phyloP scores from a whole-genome alignment of 2,113 vertebrate species.

The Monarcha castaneiventris region DNA sequence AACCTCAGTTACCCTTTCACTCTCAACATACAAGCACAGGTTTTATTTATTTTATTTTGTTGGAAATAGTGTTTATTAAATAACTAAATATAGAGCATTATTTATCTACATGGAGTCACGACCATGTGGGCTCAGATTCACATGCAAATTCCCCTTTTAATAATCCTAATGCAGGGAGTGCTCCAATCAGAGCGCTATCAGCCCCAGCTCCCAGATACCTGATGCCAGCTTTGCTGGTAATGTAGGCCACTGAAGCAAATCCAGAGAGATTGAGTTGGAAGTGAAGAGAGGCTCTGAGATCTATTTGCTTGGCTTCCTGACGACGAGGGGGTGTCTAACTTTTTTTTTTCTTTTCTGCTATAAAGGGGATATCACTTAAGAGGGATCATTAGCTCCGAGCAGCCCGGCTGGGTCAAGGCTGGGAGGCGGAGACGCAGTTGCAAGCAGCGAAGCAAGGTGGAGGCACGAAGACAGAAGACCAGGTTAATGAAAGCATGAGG shows the following conservation, averaged over 20 bases:
- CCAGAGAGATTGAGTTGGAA: constrained; percentile 73
- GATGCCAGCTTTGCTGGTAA: constrained; percentile 71
- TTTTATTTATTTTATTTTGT: not conserved
- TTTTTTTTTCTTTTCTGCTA: constrained; percentile 7
- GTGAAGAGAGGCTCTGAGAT: constrained; percentile 40
- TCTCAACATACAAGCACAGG: accelerated
- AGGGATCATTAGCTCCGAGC: constrained; percentile 47
- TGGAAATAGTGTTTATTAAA: constrained; percentile 36
- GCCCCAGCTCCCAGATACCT: constrained; percentile 50
- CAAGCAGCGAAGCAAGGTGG: constrained; percentile 2
- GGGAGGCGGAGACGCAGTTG: not conserved
- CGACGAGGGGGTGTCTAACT: not conserved
- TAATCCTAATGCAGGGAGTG: constrained; percentile 62
- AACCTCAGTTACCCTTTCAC: not conserved
- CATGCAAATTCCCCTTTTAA: constrained; percentile 64
- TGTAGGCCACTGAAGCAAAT: constrained; percentile 80
- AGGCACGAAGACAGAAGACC: not conserved
- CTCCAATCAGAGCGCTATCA: constrained; percentile 55
- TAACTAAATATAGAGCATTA: constrained; percentile 44
- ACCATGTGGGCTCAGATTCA: constrained; percentile 55
- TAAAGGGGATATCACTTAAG: constrained; percentile 61
- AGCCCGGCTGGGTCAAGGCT: constrained; percentile 46
- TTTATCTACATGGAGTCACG: constrained; percentile 33
- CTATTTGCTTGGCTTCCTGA: constrained; percentile 49
- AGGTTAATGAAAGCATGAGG: constrained; percentile 74